These are phyloP conservation scores for Ammodytes dubius DNA, from an alignment of 2,113 vertebrate genomes.

Conservation along the genomic window DNA sequence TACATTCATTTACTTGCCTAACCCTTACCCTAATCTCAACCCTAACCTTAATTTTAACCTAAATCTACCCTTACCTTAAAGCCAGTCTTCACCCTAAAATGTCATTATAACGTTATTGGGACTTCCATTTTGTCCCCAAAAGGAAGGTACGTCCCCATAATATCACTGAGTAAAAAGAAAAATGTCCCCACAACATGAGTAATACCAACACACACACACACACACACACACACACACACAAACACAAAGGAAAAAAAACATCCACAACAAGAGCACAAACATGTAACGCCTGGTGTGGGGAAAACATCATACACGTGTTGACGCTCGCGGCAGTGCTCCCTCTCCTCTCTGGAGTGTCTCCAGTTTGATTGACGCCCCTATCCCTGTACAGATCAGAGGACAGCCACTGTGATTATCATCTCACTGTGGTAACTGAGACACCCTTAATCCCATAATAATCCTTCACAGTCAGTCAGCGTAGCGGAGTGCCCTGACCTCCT, in stretches of 20 bases:
- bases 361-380: slow-evolving; percentile 74
- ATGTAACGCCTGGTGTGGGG: slow-evolving; percentile 2
- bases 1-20: no score
- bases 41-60: no score
- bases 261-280: slow-evolving; percentile 24
- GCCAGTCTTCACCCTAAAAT: no score
- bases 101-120: no score
- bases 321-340: slow-evolving; percentile 54
- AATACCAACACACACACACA: no score
- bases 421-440: slow-evolving; percentile 77
- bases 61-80: no score
- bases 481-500: slow-evolving; percentile 73
- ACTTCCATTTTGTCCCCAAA: no score
- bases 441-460: slow-evolving; percentile 82
- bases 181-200: no score
- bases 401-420: slow-evolving; percentile 79
- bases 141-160: no score
- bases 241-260: background rate
- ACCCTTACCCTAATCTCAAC: no score
- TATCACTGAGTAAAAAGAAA: no score
- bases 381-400: slow-evolving; percentile 79
- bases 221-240: no score
- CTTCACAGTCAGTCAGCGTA: slow-evolving; percentile 69
- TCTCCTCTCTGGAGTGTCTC: slow-evolving; percentile 65
- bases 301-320: slow-evolving; percentile 58